Conservation (phyloP, 2,888 invertebrate genomes). For the Scaeva pyrastri region DNA sequence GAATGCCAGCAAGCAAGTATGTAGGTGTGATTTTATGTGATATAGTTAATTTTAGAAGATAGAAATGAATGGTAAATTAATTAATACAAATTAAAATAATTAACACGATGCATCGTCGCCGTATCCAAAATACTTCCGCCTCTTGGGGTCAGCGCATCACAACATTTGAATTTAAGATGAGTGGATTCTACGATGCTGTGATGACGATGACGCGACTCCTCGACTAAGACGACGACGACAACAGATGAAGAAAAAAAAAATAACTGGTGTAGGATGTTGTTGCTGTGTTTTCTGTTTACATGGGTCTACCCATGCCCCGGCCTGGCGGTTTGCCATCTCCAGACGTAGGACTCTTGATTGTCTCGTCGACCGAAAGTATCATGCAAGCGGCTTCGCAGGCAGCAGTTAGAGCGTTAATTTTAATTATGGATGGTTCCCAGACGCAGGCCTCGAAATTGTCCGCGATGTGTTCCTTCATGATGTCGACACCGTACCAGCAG, state of each 20-base stretch:
- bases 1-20: conserved; percentile 39
- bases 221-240: conserved; percentile 7
- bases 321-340: conserved; percentile 86
- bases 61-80: conserved; percentile 71
- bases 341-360: conserved; percentile 95
- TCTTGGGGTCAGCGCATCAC: conserved; percentile 6
- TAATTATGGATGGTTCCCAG: conserved; percentile 99
- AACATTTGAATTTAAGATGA: background rate
- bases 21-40: conserved; percentile 27
- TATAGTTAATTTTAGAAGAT: conserved; percentile 61
- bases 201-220: conserved; percentile 20
- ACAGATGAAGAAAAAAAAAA: conserved; percentile 48
- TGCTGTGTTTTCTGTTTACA: conserved; percentile 81
- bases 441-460: conserved; percentile 97
- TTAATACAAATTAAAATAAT: conserved; percentile 69
- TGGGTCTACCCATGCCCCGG: conserved; percentile 91
- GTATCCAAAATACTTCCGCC: conserved; percentile 4
- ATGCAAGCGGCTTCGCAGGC: conserved; percentile 98
- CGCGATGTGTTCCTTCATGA: conserved; percentile 95
- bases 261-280: conserved; percentile 45
- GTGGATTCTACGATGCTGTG: background rate
- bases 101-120: conserved; percentile 59
- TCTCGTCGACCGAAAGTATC: conserved; percentile 98
- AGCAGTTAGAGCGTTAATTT: conserved; percentile 97
- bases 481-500: conserved; percentile 98